phyloP scores from a whole-genome alignment of 2,888 invertebrate genomes.

The Synanthedon tipuliformis region DNA sequence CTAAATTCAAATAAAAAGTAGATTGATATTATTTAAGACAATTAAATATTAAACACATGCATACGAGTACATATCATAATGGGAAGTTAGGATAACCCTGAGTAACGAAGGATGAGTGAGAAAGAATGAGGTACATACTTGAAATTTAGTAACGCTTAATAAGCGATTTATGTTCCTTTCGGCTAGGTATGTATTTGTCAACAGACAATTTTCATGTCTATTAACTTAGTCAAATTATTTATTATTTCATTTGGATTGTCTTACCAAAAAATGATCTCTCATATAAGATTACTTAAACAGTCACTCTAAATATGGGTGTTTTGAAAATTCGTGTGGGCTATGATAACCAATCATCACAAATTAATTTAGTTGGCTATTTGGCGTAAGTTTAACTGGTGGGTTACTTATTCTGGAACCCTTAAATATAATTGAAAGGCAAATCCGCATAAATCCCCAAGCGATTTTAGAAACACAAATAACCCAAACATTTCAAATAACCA shows the following conservation, averaged over 20 bases:
- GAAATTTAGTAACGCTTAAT: constrained; percentile 4
- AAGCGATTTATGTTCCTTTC: constrained; percentile 2
- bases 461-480: neutral
- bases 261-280: neutral
- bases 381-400: too few species aligned
- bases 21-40: neutral
- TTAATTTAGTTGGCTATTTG: too few species aligned
- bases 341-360: too few species aligned
- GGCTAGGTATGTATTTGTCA: neutral
- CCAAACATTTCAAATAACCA: constrained; percentile 3
- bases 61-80: too few species aligned
- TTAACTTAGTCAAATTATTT: neutral
- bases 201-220: neutral
- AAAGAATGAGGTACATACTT: constrained; percentile 1
- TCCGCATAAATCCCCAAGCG: neutral
- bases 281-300: too few species aligned
- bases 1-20: too few species aligned
- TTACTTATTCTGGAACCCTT: too few species aligned
- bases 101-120: constrained; percentile 2
- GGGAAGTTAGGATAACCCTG: neutral
- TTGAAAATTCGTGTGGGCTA: too few species aligned
- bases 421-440: too few species aligned
- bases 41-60: neutral
- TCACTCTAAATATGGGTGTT: too few species aligned
- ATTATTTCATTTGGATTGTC: neutral